These are phyloP conservation scores for Pseudococcus viburni DNA, from an alignment of 2,888 invertebrate genomes.

Conservation along the genomic window DNA sequence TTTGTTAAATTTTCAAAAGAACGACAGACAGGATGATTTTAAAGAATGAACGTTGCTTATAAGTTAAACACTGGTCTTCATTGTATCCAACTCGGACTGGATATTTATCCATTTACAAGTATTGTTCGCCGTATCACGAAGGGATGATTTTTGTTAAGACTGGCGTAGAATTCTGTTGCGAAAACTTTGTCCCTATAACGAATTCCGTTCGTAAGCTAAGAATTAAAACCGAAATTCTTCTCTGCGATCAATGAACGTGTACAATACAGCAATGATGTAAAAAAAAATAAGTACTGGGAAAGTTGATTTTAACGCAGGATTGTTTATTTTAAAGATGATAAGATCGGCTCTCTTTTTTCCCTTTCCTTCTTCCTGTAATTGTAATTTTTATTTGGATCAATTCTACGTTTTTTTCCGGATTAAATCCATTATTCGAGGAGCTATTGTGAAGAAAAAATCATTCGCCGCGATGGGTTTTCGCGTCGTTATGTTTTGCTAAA, in stretches of 20 bases:
- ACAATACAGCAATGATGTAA: background rate
- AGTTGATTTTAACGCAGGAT: conserved; percentile 57
- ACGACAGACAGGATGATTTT: conserved; percentile 63
- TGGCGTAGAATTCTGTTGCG: conserved; percentile 57
- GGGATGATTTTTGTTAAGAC: conserved; percentile 62
- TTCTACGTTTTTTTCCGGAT: conserved; percentile 30
- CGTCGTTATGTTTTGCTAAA: conserved; percentile 34
- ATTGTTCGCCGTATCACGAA: conserved; percentile 58
- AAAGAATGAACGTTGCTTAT: conserved; percentile 63
- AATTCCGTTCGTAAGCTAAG: background rate
- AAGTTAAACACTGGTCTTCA: conserved; percentile 65
- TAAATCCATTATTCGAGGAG: background rate
- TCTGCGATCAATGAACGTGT: conserved; percentile 57
- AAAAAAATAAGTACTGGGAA: conserved; percentile 61
- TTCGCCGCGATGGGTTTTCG: background rate
- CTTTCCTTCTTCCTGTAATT: conserved; percentile 38
- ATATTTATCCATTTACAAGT: conserved; percentile 64
- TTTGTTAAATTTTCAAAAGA: conserved; percentile 61
- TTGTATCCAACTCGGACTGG: conserved; percentile 64
- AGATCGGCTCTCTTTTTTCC: conserved; percentile 44
- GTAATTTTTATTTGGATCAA: conserved; percentile 45
- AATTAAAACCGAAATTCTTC: conserved; percentile 53
- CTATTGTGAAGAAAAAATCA: conserved; percentile 40
- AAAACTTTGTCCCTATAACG: conserved; percentile 54
- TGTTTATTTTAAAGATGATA: conserved; percentile 63